Evolutionary conservation across 64 coral and sea anemone genomes (phyloP), one percentile per base, ranked within the genome.

Genomic region (Pocillopora damicornis): DNA sequence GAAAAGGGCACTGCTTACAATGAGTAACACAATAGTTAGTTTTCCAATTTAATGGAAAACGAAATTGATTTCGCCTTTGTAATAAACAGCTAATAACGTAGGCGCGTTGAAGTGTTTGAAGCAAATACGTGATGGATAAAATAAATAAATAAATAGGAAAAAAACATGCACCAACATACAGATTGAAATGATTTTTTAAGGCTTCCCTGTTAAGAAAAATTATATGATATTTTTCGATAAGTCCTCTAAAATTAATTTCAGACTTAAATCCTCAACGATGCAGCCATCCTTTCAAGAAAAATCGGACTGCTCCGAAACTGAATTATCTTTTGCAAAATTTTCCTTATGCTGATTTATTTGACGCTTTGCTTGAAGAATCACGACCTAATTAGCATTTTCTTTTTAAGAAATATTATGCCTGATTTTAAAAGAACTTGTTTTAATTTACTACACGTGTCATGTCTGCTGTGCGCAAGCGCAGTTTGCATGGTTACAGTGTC

Each of bases 1-100:
- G 81, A 85, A 85, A 79, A 73, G 22, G 81, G 81, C n/a, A 85
- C 63, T 63, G 38, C 35, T 42, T 65, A 85, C 37, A 85, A 72
- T 57, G n/a, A 66, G 13, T 5, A 4, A 85, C 45, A 85, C 81
- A 85, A 85, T 72, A 45, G 81, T 35, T 73, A 37, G 71, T 72
- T 73, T 85, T 73, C 65, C 38, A 72, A 85, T 72, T 85, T 85
- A 72, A 68, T 83, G 13, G 80, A 37, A 67, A 83, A 83, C 16
- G 61, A 85, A 72, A 85, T 85, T 85, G 63, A 72, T 85, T 85
- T 68, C 13, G 65, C 64, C 10, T 23, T 58, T 5, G 65, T 42
- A 57, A 72, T 51, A 51, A 51, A 51, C 42, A 51, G 42, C 42
- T 51, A 51, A 51, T 72, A 26, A 65, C 37, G 11, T n/a, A 20